phyloP scores from a whole-genome alignment of 2,113 vertebrate species.

The Actenoides hombroni region DNA sequence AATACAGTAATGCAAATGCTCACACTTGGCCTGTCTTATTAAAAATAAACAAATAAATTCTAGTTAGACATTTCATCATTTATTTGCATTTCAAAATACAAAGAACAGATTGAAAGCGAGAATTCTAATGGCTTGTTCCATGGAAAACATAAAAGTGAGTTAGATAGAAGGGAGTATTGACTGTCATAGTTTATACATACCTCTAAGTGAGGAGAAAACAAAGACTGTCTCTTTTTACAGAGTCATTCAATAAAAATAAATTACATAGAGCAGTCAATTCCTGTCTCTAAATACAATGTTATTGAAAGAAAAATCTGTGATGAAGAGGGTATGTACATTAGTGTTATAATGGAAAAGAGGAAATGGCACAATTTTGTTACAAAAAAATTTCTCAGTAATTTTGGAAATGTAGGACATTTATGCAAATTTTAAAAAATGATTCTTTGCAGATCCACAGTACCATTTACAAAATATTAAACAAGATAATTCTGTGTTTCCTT shows the following conservation, averaged over 20 bases:
- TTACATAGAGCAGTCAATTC: background rate
- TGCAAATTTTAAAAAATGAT: background rate
- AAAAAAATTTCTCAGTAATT: slow-evolving; percentile 5
- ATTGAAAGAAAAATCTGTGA: background rate
- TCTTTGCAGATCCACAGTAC: background rate
- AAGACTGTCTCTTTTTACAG: background rate
- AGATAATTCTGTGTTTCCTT: slow-evolving; percentile 43
- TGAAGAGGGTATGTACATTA: background rate
- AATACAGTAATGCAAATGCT: background rate
- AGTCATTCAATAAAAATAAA: background rate
- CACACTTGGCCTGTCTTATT: background rate
- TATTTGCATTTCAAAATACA: background rate
- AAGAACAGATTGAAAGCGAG: background rate
- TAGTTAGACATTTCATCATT: background rate
- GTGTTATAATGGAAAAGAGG: background rate
- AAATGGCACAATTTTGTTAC: background rate
- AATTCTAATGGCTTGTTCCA: background rate
- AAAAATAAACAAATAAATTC: background rate
- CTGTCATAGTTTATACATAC: background rate
- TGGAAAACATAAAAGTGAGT: background rate
- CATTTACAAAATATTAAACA: slow-evolving; percentile 15
- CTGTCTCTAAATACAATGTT: background rate
- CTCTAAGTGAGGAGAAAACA: background rate
- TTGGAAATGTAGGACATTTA: slow-evolving; percentile 6
- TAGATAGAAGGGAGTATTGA: background rate